Percentiles rank a stretch among this genome's conserved stretches.
Evolutionary conservation across 2,113 vertebrate genomes (phyloP).

Genomic region (Psettodes erumei): DNA sequence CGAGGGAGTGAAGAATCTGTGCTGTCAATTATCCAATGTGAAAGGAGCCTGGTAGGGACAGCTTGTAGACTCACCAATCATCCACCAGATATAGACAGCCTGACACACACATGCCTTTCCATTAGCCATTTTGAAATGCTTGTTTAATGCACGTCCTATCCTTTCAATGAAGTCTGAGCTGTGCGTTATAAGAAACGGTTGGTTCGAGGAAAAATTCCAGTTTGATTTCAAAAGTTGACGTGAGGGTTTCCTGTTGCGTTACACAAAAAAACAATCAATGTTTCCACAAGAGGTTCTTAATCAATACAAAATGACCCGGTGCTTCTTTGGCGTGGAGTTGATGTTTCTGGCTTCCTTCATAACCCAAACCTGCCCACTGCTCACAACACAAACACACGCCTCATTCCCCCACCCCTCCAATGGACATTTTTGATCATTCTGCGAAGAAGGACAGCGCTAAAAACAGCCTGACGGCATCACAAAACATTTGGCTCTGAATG

Average conservation of each 20-base stretch:
- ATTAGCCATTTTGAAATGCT: constrained; percentile 33
- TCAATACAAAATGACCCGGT: constrained; percentile 45
- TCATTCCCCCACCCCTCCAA: background rate
- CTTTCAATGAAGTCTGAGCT: constrained; percentile 13
- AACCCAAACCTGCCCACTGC: background rate
- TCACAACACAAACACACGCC: constrained; percentile 30
- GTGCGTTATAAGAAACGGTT: background rate
- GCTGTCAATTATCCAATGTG: constrained; percentile 72
- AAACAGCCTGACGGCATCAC: constrained; percentile 32
- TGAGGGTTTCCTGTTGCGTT: background rate
- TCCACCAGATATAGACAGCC: constrained; percentile 59
- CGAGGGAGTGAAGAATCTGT: constrained; percentile 68
- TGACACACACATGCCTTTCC: constrained; percentile 38
- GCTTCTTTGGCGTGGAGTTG: constrained; percentile 54
- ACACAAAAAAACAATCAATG: constrained; percentile 16
- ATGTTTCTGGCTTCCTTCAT: constrained; percentile 28
- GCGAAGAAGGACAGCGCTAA: constrained; percentile 2
- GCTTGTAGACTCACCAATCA: constrained; percentile 54
- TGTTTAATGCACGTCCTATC: constrained; percentile 43
- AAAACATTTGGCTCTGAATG: constrained; percentile 21
- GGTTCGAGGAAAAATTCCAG: background rate
- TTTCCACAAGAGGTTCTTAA: constrained; percentile 32
- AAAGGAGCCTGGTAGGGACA: constrained; percentile 65
- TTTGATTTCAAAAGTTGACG: constrained; percentile 1
- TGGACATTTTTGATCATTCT: constrained; percentile 23